Evolutionary conservation across 2,113 vertebrate genomes (phyloP), one percentile per base, ranked within the genome.

Genomic region (Hippocampus barbouri): DNA sequence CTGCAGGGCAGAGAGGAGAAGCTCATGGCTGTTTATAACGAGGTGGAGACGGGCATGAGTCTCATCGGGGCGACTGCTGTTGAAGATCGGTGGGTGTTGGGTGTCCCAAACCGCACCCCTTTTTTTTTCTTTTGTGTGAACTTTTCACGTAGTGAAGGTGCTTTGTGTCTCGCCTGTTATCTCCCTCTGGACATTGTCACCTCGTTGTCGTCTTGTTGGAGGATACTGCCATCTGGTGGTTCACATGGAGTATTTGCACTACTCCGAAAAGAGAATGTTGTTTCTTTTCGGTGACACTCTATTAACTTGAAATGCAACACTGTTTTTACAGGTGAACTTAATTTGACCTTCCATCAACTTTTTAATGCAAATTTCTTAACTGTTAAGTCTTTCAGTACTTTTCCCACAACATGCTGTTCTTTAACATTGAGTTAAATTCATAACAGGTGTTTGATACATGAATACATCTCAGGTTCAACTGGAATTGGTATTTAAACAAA

Each of bases 51-150:
- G 1, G 92, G 91, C 75, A 97, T 99, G 96, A 95, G 92, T 88
- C 92, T 99, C 76, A 96, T 99, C 41, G 97, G 97, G 74, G 95
- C 97, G 11, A 99, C 97, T 21, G 96, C 97, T 14, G 97, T 99
- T 9, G 97, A 99, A 86, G 97, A 99, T 93, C 94, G 94, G 97
- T 99, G 91, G 69, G 88, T 83, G 45, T n/a, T n/a, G n/a, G n/a
- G n/a, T 83, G 40, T 4, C 30, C 30, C 30, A 4, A 4, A 0
- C 30, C 5, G 0, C 5, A 5, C 34, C 5, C 34, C 1, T 1
- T 38, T 38, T 6, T 38, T 43, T 72, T 49, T 23, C 11, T 25
- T 8, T 0, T 2, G 8, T 57, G 4, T 65, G 23, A 66, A 8
- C 1, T 21, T n/a, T n/a, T 11, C 23, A 56, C 53, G 6, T 38